phyloP scores from a whole-genome alignment of 2,888 invertebrate species.

The Synergus gifuensis region DNA sequence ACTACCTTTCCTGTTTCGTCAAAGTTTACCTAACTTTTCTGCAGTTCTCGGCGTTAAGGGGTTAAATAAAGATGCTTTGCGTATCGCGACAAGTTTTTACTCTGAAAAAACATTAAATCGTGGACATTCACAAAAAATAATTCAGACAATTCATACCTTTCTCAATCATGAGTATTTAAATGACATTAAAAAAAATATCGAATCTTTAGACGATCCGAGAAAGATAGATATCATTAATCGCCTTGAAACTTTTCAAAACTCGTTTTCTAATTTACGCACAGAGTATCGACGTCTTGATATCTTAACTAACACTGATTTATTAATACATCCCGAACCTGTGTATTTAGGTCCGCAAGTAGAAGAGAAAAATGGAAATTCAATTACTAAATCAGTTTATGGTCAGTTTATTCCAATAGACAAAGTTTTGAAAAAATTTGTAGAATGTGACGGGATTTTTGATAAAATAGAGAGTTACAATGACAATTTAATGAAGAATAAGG shows the following conservation, averaged over 20 bases:
- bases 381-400: neutral
- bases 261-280: conserved; percentile 22
- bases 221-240: conserved; percentile 4
- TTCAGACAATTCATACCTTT: conserved; percentile 12
- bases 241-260: conserved; percentile 19
- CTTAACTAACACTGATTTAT: conserved; percentile 41
- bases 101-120: conserved; percentile 32
- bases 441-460: neutral
- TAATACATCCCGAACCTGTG: conserved; percentile 37
- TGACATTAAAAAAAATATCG: conserved; percentile 22
- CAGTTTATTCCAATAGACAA: neutral
- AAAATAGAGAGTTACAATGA: neutral
- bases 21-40: too few species aligned
- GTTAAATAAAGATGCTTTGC: conserved; percentile 18
- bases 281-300: conserved; percentile 40
- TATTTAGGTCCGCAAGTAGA: conserved; percentile 20
- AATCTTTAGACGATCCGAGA: neutral
- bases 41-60: too few species aligned
- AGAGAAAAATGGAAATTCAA: conserved; percentile 31
- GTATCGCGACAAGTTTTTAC: neutral
- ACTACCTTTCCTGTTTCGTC: too few species aligned
- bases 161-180: conserved; percentile 31
- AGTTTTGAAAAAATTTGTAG: neutral
- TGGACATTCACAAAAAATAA: conserved; percentile 14
- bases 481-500: neutral